A percentile compares a stretch with the other conserved stretches of the same genome.
phyloP scores from a whole-genome alignment of 2,797 vertebrate species.

The Yasuhikotakia modesta region DNA sequence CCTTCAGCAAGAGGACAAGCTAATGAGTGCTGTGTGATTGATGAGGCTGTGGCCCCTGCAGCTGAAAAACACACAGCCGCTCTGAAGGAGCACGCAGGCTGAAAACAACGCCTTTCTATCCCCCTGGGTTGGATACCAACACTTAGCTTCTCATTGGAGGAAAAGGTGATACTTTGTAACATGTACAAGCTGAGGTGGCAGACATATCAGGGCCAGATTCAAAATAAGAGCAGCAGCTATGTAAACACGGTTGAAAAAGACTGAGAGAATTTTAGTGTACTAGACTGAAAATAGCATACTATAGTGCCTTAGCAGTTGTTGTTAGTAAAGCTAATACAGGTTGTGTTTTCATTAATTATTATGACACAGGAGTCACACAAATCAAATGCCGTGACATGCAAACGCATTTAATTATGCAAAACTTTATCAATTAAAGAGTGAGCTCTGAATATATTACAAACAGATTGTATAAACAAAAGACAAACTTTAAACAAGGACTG shows the following conservation, averaged over 20 bases:
- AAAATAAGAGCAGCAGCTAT: slow-evolving; percentile 29
- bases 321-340: background rate
- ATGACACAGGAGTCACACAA: background rate
- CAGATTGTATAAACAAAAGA: no score
- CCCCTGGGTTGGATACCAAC: slow-evolving; percentile 57
- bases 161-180: slow-evolving; percentile 61
- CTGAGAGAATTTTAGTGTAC: background rate
- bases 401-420: background rate
- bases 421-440: background rate
- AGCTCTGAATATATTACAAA: no score
- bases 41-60: slow-evolving; percentile 61
- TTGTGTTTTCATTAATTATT: background rate
- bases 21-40: slow-evolving; percentile 73
- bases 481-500: no score
- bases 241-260: slow-evolving; percentile 13
- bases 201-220: slow-evolving; percentile 36
- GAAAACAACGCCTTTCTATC: slow-evolving; percentile 53
- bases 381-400: background rate
- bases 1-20: slow-evolving; percentile 70
- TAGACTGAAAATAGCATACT: background rate
- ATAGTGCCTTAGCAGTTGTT: background rate
- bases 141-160: slow-evolving; percentile 42
- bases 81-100: slow-evolving; percentile 52
- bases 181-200: slow-evolving; percentile 50
- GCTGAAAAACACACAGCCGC: slow-evolving; percentile 44